These are phyloP conservation scores for Cinclus mexicanus DNA, from an alignment of 2,113 vertebrate genomes.

Conservation along the genomic window DNA sequence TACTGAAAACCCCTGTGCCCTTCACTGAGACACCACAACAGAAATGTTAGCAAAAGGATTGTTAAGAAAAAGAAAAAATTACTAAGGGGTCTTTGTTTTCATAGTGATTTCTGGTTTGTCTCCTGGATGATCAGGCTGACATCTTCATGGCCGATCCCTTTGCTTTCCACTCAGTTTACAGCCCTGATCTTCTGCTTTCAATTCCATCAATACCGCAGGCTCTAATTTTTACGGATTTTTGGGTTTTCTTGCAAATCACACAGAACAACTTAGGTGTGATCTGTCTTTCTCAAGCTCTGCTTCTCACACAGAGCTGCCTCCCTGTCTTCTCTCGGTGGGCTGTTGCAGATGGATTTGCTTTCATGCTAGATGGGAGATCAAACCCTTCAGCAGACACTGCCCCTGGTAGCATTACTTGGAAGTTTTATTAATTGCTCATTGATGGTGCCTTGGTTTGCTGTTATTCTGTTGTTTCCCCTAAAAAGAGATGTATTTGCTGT, in stretches of 20 bases:
- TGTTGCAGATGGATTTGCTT: background rate
- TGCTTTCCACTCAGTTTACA: background rate
- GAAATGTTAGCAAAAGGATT: background rate
- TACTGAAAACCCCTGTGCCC: background rate
- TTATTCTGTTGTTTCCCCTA: background rate
- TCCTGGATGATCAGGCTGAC: background rate
- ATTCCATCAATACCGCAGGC: background rate
- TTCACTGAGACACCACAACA: background rate
- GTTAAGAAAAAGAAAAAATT: fast-evolving
- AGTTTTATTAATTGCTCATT: background rate
- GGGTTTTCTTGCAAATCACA: background rate
- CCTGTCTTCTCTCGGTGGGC: background rate
- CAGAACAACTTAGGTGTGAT: background rate
- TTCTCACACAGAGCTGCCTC: background rate
- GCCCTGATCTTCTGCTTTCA: background rate
- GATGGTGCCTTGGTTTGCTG: background rate
- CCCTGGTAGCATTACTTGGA: background rate
- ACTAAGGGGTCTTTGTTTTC: background rate
- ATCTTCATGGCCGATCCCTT: background rate
- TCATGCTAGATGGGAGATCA: background rate
- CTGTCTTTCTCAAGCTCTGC: background rate
- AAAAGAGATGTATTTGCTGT: background rate
- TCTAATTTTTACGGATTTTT: background rate
- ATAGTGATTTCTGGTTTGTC: background rate
- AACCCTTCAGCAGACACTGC: background rate